Evolutionary conservation across 2,888 invertebrate genomes (phyloP).

Genomic region (Brachypterus glaber): DNA sequence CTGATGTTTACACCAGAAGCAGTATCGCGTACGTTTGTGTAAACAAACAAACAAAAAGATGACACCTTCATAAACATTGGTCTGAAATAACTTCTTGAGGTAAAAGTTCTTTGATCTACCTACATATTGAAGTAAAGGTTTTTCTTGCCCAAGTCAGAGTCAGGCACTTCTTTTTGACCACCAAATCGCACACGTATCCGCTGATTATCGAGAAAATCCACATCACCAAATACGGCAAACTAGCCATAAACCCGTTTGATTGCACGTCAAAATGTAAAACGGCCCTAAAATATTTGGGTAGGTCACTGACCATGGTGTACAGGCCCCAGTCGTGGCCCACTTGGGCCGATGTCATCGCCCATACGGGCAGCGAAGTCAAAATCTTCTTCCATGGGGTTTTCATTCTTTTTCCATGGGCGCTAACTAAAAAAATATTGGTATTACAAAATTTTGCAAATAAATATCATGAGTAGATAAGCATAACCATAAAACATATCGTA

Average conservation of each 20-base stretch:
- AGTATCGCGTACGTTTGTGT: too few species aligned
- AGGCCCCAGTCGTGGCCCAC: slow-evolving; percentile 56
- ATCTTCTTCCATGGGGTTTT: slow-evolving; percentile 20
- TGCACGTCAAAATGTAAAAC: slow-evolving; percentile 53
- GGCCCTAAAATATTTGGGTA: slow-evolving; percentile 56
- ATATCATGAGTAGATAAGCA: too few species aligned
- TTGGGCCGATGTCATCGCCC: slow-evolving; percentile 52
- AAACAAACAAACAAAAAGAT: too few species aligned
- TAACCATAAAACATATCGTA: too few species aligned
- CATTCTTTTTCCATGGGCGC: too few species aligned
- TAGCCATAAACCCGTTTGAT: slow-evolving; percentile 48
- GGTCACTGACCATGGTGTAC: slow-evolving; percentile 54
- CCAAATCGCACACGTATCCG: slow-evolving; percentile 54
- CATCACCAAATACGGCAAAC: slow-evolving; percentile 54
- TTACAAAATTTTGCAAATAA: too few species aligned
- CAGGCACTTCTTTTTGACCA: slow-evolving; percentile 48
- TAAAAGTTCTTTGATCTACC: too few species aligned
- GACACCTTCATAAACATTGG: too few species aligned
- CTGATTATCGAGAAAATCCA: slow-evolving; percentile 50
- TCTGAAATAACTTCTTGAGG: too few species aligned
- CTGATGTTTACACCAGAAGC: too few species aligned
- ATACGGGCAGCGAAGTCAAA: slow-evolving; percentile 16
- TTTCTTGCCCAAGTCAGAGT: slow-evolving; percentile 47
- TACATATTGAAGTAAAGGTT: too few species aligned
- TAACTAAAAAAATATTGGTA: too few species aligned